Percentiles rank a stretch among this genome's conserved stretches.
phyloP scores from a whole-genome alignment of 2,797 vertebrate species.

The Halcyon chelicuti region DNA sequence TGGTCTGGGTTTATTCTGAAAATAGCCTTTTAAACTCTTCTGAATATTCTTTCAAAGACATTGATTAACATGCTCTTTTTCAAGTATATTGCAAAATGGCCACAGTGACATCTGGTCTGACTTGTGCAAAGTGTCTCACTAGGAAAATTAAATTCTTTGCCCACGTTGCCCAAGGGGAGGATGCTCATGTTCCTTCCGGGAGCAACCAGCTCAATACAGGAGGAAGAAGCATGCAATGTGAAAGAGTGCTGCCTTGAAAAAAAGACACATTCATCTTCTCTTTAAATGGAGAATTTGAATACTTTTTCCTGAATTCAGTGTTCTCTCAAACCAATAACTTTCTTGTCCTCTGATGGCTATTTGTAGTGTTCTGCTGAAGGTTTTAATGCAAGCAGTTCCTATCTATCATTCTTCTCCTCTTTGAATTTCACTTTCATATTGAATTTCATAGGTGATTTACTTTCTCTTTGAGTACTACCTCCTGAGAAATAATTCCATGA shows the following conservation, averaged over 20 bases:
- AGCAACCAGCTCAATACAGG: not conserved
- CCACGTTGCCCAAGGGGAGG: not conserved
- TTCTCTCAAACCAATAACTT: slow-evolving; percentile 39
- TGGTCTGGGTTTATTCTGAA: not conserved
- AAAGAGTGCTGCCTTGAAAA: not conserved
- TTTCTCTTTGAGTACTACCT: slow-evolving; percentile 48
- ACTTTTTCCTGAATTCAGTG: not conserved
- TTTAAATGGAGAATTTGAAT: slow-evolving; percentile 2
- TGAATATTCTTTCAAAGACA: not conserved
- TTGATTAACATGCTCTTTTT: not conserved
- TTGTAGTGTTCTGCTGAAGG: not conserved
- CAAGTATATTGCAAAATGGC: not conserved
- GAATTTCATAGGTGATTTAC: slow-evolving; percentile 59
- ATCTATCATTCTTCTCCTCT: not conserved
- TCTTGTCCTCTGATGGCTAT: not conserved
- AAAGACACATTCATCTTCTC: not conserved
- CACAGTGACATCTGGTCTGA: not conserved
- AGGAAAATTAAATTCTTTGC: not conserved
- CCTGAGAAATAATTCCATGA: slow-evolving; percentile 55
- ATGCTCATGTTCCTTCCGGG: not conserved
- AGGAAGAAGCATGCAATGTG: not conserved
- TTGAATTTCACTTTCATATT: slow-evolving; percentile 54
- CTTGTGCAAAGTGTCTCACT: not conserved
- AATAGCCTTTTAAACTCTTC: not conserved
- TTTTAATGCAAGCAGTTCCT: not conserved